Evolutionary conservation across 2,888 invertebrate genomes (phyloP).

Genomic region (Melitaea athalia): DNA sequence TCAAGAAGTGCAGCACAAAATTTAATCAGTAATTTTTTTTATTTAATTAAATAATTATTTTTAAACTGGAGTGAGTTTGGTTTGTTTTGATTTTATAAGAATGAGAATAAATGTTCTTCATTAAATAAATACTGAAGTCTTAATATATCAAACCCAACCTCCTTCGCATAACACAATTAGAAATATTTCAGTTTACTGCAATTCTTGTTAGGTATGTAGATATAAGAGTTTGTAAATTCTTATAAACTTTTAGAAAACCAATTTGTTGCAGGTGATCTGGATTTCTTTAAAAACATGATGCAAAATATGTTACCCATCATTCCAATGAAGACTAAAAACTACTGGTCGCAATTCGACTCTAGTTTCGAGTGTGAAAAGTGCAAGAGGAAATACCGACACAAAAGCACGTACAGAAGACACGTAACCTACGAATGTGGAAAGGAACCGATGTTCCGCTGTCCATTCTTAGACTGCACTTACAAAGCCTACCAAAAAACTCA

Average conservation of each 20-base stretch:
- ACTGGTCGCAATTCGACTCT: constrained; percentile 75
- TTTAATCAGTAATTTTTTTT: constrained; percentile 57
- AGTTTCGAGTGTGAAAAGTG: constrained; percentile 84
- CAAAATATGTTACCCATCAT: constrained; percentile 74
- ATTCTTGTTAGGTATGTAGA: constrained; percentile 39
- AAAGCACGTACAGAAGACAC: constrained; percentile 87
- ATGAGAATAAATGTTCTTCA: constrained; percentile 81
- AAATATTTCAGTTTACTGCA: background rate
- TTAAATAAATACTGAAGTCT: constrained; percentile 53
- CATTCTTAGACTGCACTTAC: constrained; percentile 74
- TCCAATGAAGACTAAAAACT: constrained; percentile 79
- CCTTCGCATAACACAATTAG: constrained; percentile 2
- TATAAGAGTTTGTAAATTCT: constrained; percentile 27
- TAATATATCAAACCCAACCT: constrained; percentile 22
- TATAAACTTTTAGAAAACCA: constrained; percentile 41
- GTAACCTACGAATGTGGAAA: constrained; percentile 85
- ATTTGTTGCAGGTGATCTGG: constrained; percentile 79
- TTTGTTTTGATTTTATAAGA: constrained; percentile 71
- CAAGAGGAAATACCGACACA: constrained; percentile 88
- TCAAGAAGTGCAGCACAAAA: constrained; percentile 52
- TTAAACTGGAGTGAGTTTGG: constrained; percentile 74
- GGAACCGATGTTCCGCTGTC: constrained; percentile 80
- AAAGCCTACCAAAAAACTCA: constrained; percentile 80
- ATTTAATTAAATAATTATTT: constrained; percentile 63
- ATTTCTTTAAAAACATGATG: constrained; percentile 78